Conservation (phyloP, 2,888 invertebrate species). For the Drosophila pseudotalamancana region DNA sequence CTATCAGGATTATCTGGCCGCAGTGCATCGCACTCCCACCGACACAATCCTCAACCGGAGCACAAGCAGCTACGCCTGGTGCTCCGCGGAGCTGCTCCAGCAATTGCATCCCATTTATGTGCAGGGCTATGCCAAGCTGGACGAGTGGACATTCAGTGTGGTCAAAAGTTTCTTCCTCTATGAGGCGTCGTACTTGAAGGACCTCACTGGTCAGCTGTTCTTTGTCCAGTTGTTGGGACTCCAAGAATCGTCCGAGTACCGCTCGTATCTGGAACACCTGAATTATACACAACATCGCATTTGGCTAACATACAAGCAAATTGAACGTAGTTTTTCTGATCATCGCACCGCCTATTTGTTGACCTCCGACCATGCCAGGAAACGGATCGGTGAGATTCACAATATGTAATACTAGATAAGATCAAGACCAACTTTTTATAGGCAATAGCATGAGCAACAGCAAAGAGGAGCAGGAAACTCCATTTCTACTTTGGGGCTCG, state of each 20-base stretch:
- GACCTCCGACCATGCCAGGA: conserved; percentile 99
- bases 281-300: conserved; percentile 91
- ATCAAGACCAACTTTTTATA: background rate
- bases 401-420: background rate
- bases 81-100: conserved; percentile 94
- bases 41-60: conserved; percentile 97
- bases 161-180: conserved; percentile 87
- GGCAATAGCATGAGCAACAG: conserved; percentile 87
- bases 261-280: conserved; percentile 92
- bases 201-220: conserved; percentile 87
- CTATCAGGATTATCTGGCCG: conserved; percentile 98
- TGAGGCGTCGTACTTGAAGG: conserved; percentile 82
- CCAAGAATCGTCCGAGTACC: conserved; percentile 95
- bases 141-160: conserved; percentile 94
- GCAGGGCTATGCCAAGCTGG: conserved; percentile 87
- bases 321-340: conserved; percentile 91
- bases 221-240: conserved; percentile 96
- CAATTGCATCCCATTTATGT: conserved; percentile 88
- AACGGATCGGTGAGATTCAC: conserved; percentile 92
- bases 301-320: conserved; percentile 87
- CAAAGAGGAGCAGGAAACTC: conserved; percentile 94
- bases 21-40: conserved; percentile 95
- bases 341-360: conserved; percentile 93
- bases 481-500: conserved; percentile 97
- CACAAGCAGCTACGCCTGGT: conserved; percentile 94